Percentiles rank a stretch among this genome's conserved stretches.
These are phyloP conservation scores for Bellardia pandia DNA, from an alignment of 2,888 invertebrate genomes.

Conservation along the genomic window DNA sequence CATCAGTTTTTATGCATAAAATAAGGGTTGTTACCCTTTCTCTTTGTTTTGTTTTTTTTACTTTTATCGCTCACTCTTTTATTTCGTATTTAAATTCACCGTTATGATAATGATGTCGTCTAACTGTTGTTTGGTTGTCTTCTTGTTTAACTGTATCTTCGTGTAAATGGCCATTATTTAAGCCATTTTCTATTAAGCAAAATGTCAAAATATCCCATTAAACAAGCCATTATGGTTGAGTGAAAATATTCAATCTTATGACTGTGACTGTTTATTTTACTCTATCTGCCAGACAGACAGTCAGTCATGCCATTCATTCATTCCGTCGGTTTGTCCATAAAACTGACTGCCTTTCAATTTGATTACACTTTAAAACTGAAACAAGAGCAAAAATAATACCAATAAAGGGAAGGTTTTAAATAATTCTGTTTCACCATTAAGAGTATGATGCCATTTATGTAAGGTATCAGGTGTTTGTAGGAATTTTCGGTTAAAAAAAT, in stretches of 20 bases:
- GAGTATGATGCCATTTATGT: background rate
- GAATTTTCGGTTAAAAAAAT: slow-evolving; percentile 51
- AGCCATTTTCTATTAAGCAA: slow-evolving; percentile 76
- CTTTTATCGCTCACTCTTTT: background rate
- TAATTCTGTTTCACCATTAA: background rate
- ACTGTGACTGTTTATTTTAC: slow-evolving; percentile 27
- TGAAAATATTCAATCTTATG: slow-evolving; percentile 71
- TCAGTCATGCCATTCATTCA: background rate
- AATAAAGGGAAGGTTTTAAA: slow-evolving; percentile 24
- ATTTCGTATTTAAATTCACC: slow-evolving; percentile 45
- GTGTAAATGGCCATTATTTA: slow-evolving; percentile 74
- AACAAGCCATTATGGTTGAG: slow-evolving; percentile 76
- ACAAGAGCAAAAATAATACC: slow-evolving; percentile 11
- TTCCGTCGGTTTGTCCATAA: background rate
- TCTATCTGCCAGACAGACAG: background rate
- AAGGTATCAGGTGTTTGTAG: slow-evolving; percentile 68
- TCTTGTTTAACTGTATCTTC: slow-evolving; percentile 38
- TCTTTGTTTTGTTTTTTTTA: background rate
- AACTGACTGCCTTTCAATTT: slow-evolving; percentile 37
- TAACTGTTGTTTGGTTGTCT: slow-evolving; percentile 23
- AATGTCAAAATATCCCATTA: slow-evolving; percentile 76
- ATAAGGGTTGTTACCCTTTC: slow-evolving; percentile 60
- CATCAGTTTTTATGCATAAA: background rate
- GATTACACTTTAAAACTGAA: slow-evolving; percentile 16
- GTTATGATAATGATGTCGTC: slow-evolving; percentile 68